These are phyloP conservation scores for Pheosia gnoma DNA, from an alignment of 2,888 invertebrate genomes.

Conservation along the genomic window DNA sequence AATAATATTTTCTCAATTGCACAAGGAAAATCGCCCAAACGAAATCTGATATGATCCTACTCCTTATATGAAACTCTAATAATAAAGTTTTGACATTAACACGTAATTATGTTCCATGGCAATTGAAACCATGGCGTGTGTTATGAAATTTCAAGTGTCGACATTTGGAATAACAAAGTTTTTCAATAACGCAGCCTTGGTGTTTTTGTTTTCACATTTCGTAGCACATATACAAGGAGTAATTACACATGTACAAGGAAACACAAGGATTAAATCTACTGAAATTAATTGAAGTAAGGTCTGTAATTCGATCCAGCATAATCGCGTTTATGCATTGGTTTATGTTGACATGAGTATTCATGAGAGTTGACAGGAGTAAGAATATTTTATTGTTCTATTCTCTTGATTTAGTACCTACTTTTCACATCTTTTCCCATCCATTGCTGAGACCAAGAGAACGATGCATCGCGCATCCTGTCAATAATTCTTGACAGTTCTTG, in stretches of 20 bases:
- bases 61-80: not conserved
- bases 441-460: too few species aligned
- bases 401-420: too few species aligned
- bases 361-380: too few species aligned
- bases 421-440: too few species aligned
- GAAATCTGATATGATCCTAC: not conserved
- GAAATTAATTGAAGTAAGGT: too few species aligned
- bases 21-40: not conserved
- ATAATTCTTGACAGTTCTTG: too few species aligned
- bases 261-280: not conserved
- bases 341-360: too few species aligned
- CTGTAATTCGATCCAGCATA: too few species aligned
- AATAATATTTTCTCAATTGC: not conserved
- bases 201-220: not conserved
- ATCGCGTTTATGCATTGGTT: too few species aligned
- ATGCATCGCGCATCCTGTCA: too few species aligned
- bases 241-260: not conserved
- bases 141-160: conserved; percentile 1
- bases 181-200: not conserved
- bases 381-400: too few species aligned
- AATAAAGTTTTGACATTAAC: not conserved
- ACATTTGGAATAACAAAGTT: not conserved
- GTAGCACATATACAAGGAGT: not conserved
- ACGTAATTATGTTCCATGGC: not conserved
- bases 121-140: not conserved